These are phyloP conservation scores for Melolontha melolontha DNA, from an alignment of 2,888 invertebrate species.

Conservation along the genomic window DNA sequence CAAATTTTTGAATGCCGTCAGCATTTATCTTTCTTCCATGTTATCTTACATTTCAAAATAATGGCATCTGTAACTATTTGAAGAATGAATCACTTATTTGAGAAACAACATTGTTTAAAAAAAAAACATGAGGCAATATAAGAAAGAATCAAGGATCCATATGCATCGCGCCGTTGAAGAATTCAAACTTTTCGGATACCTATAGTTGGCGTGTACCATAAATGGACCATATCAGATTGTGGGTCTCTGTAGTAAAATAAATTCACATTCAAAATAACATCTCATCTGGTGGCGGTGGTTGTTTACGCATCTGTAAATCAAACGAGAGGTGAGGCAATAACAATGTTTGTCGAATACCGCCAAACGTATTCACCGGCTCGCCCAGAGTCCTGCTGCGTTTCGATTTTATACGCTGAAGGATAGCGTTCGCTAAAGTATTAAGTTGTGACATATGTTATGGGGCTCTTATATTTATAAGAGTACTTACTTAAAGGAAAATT, in stretches of 20 bases:
- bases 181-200: too few species aligned
- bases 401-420: constrained; percentile 44
- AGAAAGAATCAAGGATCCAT: too few species aligned
- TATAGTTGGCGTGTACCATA: too few species aligned
- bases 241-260: neutral
- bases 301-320: constrained; percentile 55
- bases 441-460: constrained; percentile 51
- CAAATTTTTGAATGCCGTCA: too few species aligned
- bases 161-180: too few species aligned
- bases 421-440: constrained; percentile 48
- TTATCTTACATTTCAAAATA: too few species aligned
- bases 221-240: constrained; percentile 7
- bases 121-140: too few species aligned
- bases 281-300: constrained; percentile 38
- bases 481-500: constrained; percentile 38
- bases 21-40: too few species aligned
- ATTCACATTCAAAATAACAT: constrained; percentile 7
- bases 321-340: constrained; percentile 52
- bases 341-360: constrained; percentile 51
- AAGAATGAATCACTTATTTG: too few species aligned
- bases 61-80: too few species aligned
- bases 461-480: constrained; percentile 42
- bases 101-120: too few species aligned
- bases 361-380: constrained; percentile 51
- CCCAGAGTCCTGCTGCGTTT: constrained; percentile 49